Conservation (phyloP, 2,888 invertebrate genomes). For the Pocota personata region DNA sequence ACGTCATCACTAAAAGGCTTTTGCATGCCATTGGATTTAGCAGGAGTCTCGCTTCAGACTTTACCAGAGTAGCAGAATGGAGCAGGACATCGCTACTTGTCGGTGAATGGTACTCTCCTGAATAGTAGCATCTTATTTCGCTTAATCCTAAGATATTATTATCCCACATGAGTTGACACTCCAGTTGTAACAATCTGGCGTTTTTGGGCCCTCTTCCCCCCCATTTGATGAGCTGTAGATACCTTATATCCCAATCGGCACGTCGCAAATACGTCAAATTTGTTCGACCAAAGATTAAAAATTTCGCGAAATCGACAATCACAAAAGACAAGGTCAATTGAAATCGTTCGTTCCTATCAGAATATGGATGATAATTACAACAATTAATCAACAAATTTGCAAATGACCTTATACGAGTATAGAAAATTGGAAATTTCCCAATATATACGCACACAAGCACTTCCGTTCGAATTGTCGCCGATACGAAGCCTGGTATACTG, state of each 20-base stretch:
- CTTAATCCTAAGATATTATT: too few species aligned
- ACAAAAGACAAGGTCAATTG: not conserved
- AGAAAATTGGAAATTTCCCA: not conserved
- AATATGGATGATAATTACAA: not conserved
- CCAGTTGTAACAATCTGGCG: too few species aligned
- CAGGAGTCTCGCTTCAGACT: too few species aligned
- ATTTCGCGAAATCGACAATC: not conserved
- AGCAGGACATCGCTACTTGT: too few species aligned
- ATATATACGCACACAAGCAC: conserved; percentile 8
- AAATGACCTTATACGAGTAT: not conserved
- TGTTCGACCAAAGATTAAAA: not conserved
- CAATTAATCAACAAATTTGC: not conserved
- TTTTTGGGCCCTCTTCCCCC: too few species aligned
- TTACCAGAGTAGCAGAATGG: too few species aligned
- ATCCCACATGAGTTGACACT: too few species aligned
- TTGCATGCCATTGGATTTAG: too few species aligned
- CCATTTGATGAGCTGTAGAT: too few species aligned
- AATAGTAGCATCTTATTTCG: too few species aligned
- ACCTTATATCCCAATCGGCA: not conserved
- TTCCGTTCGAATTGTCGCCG: not conserved
- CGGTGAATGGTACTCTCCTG: too few species aligned
- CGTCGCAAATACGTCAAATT: not conserved
- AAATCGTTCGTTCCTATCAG: not conserved
- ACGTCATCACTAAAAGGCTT: too few species aligned
- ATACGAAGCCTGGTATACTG: conserved; percentile 5